Percentiles rank a stretch among this genome's conserved stretches.
Conservation (phyloP, 1,140 invertebrate species). For the Lepidurus couesii region DNA sequence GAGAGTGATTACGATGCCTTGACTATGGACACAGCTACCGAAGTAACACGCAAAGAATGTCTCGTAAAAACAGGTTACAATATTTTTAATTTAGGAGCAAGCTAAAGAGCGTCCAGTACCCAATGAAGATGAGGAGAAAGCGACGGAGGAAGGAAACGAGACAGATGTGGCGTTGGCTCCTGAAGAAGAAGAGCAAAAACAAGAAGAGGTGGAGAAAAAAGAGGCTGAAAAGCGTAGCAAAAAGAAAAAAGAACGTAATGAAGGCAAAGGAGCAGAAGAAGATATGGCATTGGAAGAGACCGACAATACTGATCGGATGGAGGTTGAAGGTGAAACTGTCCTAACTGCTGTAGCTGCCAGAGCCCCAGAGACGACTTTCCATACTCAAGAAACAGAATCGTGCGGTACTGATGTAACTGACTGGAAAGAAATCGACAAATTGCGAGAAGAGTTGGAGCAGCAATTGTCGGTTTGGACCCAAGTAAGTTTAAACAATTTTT, state of each 20-base stretch:
- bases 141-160: constrained; percentile 44
- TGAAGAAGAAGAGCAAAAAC: constrained; percentile 36
- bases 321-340: constrained; percentile 69
- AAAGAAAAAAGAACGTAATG: constrained; percentile 35
- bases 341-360: constrained; percentile 60
- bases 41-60: constrained; percentile 37
- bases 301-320: constrained; percentile 50
- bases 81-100: constrained; percentile 56
- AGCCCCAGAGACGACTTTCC: constrained; percentile 62
- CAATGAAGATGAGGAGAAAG: constrained; percentile 54
- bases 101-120: constrained; percentile 63
- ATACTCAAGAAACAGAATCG: constrained; percentile 47
- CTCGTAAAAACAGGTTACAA: background rate
- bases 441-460: constrained; percentile 50
- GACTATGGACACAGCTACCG: constrained; percentile 54
- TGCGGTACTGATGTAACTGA: constrained; percentile 36
- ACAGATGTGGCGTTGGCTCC: background rate
- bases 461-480: constrained; percentile 52
- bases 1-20: constrained; percentile 46
- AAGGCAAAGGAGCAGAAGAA: constrained; percentile 37
- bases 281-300: constrained; percentile 38
- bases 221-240: constrained; percentile 33
- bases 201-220: constrained; percentile 38
- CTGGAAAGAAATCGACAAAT: constrained; percentile 40
- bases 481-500: background rate